Evolutionary conservation across 2,797 vertebrate genomes (phyloP), one percentile per base, ranked within the genome.

Genomic region (Syngnathus rostellatus): DNA sequence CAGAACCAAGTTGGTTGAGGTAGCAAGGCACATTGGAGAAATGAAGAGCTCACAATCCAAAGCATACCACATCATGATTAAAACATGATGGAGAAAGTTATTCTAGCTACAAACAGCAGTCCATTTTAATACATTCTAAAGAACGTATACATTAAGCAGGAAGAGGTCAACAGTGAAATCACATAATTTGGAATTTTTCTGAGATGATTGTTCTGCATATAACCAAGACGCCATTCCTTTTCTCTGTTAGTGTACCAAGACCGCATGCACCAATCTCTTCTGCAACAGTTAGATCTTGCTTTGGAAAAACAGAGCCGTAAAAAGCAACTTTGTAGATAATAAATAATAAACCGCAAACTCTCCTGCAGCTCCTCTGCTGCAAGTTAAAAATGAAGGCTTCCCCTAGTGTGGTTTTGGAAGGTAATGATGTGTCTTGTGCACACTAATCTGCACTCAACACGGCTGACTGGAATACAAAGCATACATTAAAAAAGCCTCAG

Each of bases 331-430:
- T 53, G 53, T 55, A 39, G 17, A 39, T 17, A 37, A 59, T 39
- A 59, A 59, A 39, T n/a, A 51, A 51, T 53, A 21, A 53, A 53
- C 8, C n/a, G 10, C 8, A 21, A 37, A 17, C 4, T 59, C 37
- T 59, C 57, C 37, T 39, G 31, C 57, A 39, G 31, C 31, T 39
- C 19, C 57, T 21, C 67, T 72, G 68, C 67, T 77, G 65, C 81
- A 68, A 72, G 68, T 80, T 77, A 68, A 77, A 79, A 70, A 67
- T 61, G 74, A 75, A 68, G 61, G 70, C 77, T 77, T 66, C 72
- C 72, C 55, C 38, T 19, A 8, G 38, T 39, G 53, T 23, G 23
- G 12, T 55, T 55, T 53, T 25, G 25, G 8, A 12, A 37, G 55
- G 31, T 39, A 39, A 59, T 59, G 57, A 59, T 39, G 57, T 55